These are phyloP conservation scores for Lacerta bilineata DNA, from an alignment of 2,797 vertebrate species.

Conservation along the genomic window DNA sequence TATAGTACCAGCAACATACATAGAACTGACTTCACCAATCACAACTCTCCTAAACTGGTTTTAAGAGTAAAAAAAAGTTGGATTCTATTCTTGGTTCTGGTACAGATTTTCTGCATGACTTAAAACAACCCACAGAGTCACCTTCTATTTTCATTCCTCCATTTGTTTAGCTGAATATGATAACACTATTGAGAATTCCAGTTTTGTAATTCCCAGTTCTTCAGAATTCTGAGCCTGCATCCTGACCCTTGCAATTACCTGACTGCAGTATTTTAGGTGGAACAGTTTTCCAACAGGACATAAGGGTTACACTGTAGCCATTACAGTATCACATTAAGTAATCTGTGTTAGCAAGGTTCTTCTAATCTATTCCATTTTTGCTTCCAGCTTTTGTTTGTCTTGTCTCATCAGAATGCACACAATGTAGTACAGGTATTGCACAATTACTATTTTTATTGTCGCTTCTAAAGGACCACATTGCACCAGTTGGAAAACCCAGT, in stretches of 20 bases:
- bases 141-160: not conserved
- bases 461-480: not conserved
- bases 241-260: not conserved
- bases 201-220: not conserved
- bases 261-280: not conserved
- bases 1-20: too few relatives aligned
- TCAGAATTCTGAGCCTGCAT: not conserved
- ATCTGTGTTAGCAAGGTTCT: not conserved
- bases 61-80: not conserved
- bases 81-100: not conserved
- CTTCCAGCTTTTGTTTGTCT: not conserved
- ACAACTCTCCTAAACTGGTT: not conserved
- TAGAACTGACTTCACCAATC: too few relatives aligned
- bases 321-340: not conserved
- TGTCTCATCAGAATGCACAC: not conserved
- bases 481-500: rapidly evolving
- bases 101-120: not conserved
- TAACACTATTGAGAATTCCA: not conserved
- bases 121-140: not conserved
- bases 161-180: constrained; percentile 1
- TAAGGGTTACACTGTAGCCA: not conserved
- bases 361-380: not conserved
- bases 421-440: not conserved
- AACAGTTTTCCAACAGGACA: not conserved
- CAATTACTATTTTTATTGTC: not conserved